Base-by-base conservation (phyloP, 2,888 invertebrate species). In the Pachydiplax longipennis region DNA sequence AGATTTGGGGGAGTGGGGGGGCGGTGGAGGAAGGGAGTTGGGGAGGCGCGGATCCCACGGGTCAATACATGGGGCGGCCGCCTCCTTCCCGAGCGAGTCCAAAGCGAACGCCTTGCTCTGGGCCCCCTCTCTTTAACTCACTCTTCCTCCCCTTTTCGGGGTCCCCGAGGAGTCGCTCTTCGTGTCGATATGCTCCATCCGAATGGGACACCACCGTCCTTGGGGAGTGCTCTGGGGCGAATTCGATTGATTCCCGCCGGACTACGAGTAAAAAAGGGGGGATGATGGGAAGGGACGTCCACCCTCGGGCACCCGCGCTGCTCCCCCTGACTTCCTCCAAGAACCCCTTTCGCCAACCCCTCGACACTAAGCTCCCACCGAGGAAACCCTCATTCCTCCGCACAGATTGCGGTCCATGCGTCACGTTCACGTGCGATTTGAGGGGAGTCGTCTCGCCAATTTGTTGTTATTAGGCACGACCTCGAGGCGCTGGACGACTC, bases 201-300 rank as follows among this genome's bases (percentile, higher is more conserved):
- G 87, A 87, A 87, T 65, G 87, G 87, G 87, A 87, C 87, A 61
- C 61, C 61, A 58, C 10, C 61, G 87, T 61, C 87, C 65, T 87
- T 61, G 87, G 87, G 87, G 65, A 65, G 65, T 87, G 37, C 65
- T 65, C 65, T 37, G 65, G 87, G 87, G 61, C 82, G 83, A 83
- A 83, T 83, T 83, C 87, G 87, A 87, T 87, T 87, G 87, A 87
- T 87, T 87, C 87, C 87, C 87, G 87, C 87, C 61, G 87, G 83
- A 83, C 83, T 10, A 31, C 40, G 87, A 37, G 65, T 61, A 65
- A 65, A 87, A 87, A 18, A n/a, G 61, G 37, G 37, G 83, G 82
- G 82, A 58, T 22, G 31, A 15, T 31, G 58, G 25, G 83, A 53
- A 31, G 48, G 58, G 31, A 31, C 22, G 53, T 25, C n/a, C 22